Percentiles rank a stretch among this genome's conserved stretches.
Conservation (phyloP, 2,113 vertebrate species). For the Callipepla squamata region DNA sequence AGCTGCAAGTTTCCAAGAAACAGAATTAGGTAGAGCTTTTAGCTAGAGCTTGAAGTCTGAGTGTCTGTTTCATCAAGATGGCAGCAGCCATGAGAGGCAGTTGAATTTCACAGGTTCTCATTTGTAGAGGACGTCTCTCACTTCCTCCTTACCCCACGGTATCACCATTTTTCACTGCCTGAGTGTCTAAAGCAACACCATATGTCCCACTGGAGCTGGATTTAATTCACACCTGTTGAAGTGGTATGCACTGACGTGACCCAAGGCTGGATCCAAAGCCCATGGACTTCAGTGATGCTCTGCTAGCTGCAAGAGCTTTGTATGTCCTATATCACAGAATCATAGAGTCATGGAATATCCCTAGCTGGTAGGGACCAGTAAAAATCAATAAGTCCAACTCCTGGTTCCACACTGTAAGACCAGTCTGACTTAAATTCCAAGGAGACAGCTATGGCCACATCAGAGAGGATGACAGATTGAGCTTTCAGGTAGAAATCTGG, state of each 20-base stretch:
- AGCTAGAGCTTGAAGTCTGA: background rate
- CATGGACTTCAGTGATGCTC: accelerated
- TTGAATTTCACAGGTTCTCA: background rate
- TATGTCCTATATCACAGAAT: too few species aligned
- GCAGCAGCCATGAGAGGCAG: background rate
- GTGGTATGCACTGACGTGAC: background rate
- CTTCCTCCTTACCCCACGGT: background rate
- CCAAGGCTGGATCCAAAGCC: background rate
- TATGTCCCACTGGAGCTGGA: background rate
- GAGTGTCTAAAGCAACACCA: accelerated
- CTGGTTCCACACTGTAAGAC: too few species aligned
- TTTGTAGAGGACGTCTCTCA: background rate
- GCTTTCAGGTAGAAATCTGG: background rate
- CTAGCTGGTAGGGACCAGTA: too few species aligned
- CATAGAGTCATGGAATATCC: too few species aligned
- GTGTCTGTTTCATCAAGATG: background rate
- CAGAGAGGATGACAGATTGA: background rate
- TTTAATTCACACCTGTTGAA: background rate
- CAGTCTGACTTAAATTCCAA: too few species aligned
- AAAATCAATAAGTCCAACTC: too few species aligned
- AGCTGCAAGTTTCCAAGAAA: background rate
- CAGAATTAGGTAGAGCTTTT: background rate
- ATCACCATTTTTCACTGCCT: accelerated
- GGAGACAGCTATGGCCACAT: too few species aligned
- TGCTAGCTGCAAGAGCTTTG: background rate